Base-by-base conservation (phyloP, 2,113 vertebrate species). In the Notechis scutatus region DNA sequence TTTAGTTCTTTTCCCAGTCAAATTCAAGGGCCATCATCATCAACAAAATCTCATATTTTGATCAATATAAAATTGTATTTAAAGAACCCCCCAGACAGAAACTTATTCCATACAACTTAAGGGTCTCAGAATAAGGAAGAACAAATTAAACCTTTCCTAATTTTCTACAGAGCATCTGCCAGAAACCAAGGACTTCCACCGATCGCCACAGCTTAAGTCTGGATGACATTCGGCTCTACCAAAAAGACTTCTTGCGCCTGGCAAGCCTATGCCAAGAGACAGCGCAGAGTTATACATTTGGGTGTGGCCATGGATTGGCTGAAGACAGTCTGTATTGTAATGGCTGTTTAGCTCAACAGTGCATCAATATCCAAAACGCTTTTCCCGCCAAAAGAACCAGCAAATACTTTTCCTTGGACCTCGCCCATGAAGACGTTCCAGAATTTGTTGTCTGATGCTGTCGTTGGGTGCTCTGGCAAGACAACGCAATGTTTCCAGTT, bases 391-490 rank as follows among this genome's bases (percentile, higher is more conserved):
- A 99, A 97, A 98, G 99, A 97, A 98, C 99, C 97, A 99, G 98
- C 98, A 99, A 99, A 93, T 99, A 99, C 97, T 99, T 99, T 96
- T 99, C 99, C 29, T 96, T 99, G 97, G 99, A 99, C 94, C 98
- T 99, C 92, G 98, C 98, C 94, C 98, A 98, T 0, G 99, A 99
- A 0, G 99, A 99, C 93, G 98, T 99, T 39, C 99, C 99, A 0
- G 99, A 99, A 97, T 99, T 99, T 1, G 99, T 99, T 7, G 99
- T 99, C 85, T 99, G 98, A 99, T 4, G 87, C 3, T 0, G 0
- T 57, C 45, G 18, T 89, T 81, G 42, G 88, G 92, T 56, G 14
- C 64, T 89, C 89, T 88, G 34, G 87, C 69, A 39, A 55, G 21
- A 61, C 29, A 11, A 45, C 26, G 6, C 2, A 69, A 24, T 15